phyloP scores from a whole-genome alignment of 2,797 vertebrate species.

The Helarctos malayanus region DNA sequence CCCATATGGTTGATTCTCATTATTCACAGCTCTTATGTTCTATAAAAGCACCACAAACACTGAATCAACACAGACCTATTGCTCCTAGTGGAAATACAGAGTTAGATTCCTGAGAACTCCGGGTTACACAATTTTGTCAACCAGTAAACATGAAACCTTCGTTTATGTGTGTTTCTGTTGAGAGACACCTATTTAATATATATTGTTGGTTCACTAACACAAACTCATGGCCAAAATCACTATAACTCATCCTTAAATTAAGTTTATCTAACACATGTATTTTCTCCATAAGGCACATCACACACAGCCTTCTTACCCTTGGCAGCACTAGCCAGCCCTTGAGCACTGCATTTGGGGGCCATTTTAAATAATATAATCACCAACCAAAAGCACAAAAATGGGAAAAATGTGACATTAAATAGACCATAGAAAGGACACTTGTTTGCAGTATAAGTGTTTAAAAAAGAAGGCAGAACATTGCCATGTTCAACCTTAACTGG shows the following conservation, averaged over 20 bases:
- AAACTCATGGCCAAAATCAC: background rate
- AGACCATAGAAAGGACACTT: background rate
- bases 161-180: conserved; percentile 30
- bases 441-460: background rate
- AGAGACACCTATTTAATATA: conserved; percentile 2
- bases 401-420: background rate
- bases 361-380: conserved; percentile 22
- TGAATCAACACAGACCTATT: conserved; percentile 19
- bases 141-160: background rate
- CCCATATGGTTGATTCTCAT: background rate
- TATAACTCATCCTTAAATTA: conserved; percentile 6
- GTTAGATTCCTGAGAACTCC: background rate
- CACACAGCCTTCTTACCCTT: background rate
- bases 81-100: background rate
- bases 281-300: conserved; percentile 23
- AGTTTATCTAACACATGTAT: background rate
- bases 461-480: background rate
- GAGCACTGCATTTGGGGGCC: background rate
- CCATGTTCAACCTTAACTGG: background rate
- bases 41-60: background rate
- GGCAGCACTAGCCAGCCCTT: background rate
- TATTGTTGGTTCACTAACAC: conserved; percentile 4
- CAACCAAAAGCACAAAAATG: conserved; percentile 24
- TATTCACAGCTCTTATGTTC: background rate
- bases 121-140: conserved; percentile 11